Evolutionary conservation across 1,140 invertebrate species (phyloP), one percentile per base, ranked within the genome.

Genomic region (Octopus sinensis): DNA sequence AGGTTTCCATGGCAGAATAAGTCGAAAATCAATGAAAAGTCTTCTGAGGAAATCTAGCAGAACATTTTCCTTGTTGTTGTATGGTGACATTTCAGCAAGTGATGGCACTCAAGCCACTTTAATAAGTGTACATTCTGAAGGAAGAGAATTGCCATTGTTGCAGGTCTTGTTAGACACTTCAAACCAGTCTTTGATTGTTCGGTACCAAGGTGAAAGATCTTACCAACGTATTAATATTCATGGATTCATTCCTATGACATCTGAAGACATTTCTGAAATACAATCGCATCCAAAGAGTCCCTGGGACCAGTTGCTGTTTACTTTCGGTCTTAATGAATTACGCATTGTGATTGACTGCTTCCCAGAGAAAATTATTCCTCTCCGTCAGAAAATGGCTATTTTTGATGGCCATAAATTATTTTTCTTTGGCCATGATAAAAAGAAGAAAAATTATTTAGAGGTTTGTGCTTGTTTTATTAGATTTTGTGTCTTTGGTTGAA

Each of bases 121-220:
- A 43, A 54, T 86, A 53, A 79, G 79, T 51, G 79, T 86, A 12
- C 75, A 80, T 56, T 75, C 82, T 54, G 77, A 54, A 4, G 30
- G 30, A 43, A 43, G 30, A 51, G 75, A 76, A 53, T 80, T 86
- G 56, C 86, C 86, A 9, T 76, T 84, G 54, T 43, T 84, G 51
- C 84, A 87, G 71, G 53, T 86, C 10, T 76, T 43, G 79, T 43
- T 87, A 43, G 83, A 87, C 76, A 80, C 83, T 17, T 23, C 30
- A 13, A 83, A 80, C 13, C 81, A 78, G 43, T 76, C 80, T 30
- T 13, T 87, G 52, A 80, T 85, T n/a, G 54, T 87, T 6, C 82
- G 84, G 78, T 87, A 87, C 75, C 80, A 84, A 51, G 86, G 86
- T 12, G 80, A 78, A 5, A 82, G 30, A 73, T 87, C 86, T 12